Conservation (phyloP, 2,797 vertebrate genomes). For the Danio choprae region DNA sequence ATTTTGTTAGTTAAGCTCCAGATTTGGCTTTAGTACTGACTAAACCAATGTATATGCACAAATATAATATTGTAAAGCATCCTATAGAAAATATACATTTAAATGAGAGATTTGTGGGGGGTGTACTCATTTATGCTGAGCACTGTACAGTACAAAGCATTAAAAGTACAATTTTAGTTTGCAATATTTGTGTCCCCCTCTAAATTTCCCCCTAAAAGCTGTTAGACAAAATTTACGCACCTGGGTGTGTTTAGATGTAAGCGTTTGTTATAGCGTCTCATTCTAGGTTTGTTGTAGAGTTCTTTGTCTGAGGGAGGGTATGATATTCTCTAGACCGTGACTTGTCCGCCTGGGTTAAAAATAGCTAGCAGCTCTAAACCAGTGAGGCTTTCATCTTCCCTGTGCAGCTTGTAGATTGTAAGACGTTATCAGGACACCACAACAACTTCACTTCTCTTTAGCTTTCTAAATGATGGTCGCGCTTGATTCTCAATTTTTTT, state of each 20-base stretch:
- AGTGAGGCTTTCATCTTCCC: constrained; percentile 39
- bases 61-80: too few relatives aligned
- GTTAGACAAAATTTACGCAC: not conserved
- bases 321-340: constrained; percentile 26
- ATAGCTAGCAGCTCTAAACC: constrained; percentile 47
- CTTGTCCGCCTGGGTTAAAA: constrained; percentile 54
- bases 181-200: too few relatives aligned
- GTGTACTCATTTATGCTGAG: too few relatives aligned
- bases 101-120: too few relatives aligned
- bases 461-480: not conserved
- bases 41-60: too few relatives aligned
- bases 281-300: not conserved
- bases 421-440: constrained; percentile 32
- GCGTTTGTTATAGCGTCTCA: not conserved
- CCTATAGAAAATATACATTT: too few relatives aligned
- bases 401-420: constrained; percentile 17
- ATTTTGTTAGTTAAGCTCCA: too few relatives aligned
- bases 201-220: too few relatives aligned
- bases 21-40: too few relatives aligned
- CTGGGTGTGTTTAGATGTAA: not conserved
- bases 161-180: too few relatives aligned
- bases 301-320: constrained; percentile 5
- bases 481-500: not conserved
- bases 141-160: too few relatives aligned
- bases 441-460: constrained; percentile 7